These are phyloP conservation scores for Polyommatus iphigenia DNA, from an alignment of 2,888 invertebrate genomes.

Conservation along the genomic window DNA sequence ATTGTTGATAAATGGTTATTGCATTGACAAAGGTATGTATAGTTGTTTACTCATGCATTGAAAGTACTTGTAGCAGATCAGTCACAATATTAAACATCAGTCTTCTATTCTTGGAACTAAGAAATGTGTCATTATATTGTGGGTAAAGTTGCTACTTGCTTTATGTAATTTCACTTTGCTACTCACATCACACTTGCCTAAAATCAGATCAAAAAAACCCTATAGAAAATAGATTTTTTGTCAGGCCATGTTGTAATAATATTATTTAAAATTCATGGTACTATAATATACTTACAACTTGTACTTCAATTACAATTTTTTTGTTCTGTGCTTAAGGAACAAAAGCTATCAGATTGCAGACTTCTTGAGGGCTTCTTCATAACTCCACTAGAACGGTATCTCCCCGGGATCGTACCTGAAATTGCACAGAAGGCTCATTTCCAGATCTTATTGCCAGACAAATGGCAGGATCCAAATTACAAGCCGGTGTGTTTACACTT, in stretches of 20 bases:
- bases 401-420: constrained; percentile 93
- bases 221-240: too few species aligned
- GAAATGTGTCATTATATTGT: too few species aligned
- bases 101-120: not conserved
- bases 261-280: too few species aligned
- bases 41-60: not conserved
- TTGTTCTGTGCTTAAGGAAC: constrained; percentile 77
- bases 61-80: not conserved
- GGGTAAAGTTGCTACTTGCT: not conserved
- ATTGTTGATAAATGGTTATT: not conserved
- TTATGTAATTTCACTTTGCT: not conserved
- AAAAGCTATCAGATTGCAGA: constrained; percentile 85
- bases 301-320: constrained; percentile 25
- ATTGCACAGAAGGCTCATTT: constrained; percentile 92
- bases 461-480: constrained; percentile 85
- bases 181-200: too few species aligned
- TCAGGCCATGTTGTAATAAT: too few species aligned
- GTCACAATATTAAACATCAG: not conserved
- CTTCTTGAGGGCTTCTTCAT: constrained; percentile 93
- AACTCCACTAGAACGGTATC: constrained; percentile 89
- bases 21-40: not conserved
- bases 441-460: constrained; percentile 87
- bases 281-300: not conserved
- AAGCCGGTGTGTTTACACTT: constrained; percentile 96
- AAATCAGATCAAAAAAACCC: too few species aligned